Conservation (phyloP, 1,140 invertebrate species). For the Sitobion miscanthi region DNA sequence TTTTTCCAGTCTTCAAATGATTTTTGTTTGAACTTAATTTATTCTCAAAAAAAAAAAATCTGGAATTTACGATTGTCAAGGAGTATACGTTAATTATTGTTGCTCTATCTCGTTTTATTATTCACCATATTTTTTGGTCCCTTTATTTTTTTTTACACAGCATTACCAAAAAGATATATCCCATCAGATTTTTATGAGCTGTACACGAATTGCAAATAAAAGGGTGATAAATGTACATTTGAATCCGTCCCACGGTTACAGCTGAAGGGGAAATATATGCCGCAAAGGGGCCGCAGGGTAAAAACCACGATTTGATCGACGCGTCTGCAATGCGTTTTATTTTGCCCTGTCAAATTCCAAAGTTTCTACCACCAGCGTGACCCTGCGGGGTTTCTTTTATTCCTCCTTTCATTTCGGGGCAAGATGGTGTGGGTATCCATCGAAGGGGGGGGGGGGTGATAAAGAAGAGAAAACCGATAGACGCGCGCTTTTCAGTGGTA, state of each 20-base stretch:
- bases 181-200: conserved; percentile 45
- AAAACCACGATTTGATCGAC: conserved; percentile 48
- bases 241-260: background rate
- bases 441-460: background rate
- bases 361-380: conserved; percentile 2
- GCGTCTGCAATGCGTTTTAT: conserved; percentile 49
- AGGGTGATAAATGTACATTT: conserved; percentile 50
- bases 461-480: conserved; percentile 31
- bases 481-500: conserved; percentile 34
- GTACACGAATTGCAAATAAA: conserved; percentile 49
- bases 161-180: background rate
- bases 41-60: background rate
- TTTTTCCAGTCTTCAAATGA: background rate
- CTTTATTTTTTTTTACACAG: background rate
- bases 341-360: conserved; percentile 33
- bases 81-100: conserved; percentile 3
- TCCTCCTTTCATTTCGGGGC: background rate
- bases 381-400: conserved; percentile 41
- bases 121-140: background rate
- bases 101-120: background rate
- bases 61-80: background rate
- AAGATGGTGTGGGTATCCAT: background rate
- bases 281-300: background rate
- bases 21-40: background rate
- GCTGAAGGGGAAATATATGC: background rate